Base-by-base conservation (phyloP, 2,797 vertebrate species). In the Gorsachius magnificus region DNA sequence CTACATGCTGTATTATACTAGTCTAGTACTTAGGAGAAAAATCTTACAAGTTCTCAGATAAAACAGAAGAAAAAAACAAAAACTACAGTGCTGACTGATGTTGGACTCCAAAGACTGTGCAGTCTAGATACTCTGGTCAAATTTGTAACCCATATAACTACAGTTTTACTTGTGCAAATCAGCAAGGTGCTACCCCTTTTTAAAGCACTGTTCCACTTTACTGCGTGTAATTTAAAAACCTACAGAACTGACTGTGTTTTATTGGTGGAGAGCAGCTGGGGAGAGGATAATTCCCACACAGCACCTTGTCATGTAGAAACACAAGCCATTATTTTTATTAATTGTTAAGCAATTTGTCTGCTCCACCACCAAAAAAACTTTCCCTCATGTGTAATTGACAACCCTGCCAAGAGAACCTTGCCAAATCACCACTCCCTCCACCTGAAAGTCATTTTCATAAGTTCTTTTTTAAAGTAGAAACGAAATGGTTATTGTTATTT, bases 381-480 rank as follows among this genome's bases (percentile, higher is more conserved):
- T 96, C 91, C 95, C 89, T 88, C 58, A 76, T 95, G 72, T 90
- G 71, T 90, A 95, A 94, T 92, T 46, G 33, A 21, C 33, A 75
- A 38, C 29, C 22, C 41, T 93, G 91, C 92, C 95, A 96, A 90
- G 76, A 89, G 22, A 71, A 53, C 8, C 3, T 83, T 90, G 92
- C 93, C 93, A 97, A 96, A 84, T 48, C 95, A 93, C 95, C 92
- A 87, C 92, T 97, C 95, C 92, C 87, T 95, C 90, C 93, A 96
- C 96, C 93, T 97, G 95, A 95, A 96, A 96, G 89, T 82, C 18
- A 95, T 97, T 96, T 95, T 68, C 72, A 3, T 86, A 65, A 66
- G 66, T 68, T 75, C 91, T 91, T 90, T 80, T 95, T 94, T 96
- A 92, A 97, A 96, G 94, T 12, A 77, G 81, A 87, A 88, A 85